Evolutionary conservation across 2,113 vertebrate species (phyloP).

Genomic region (Limanda limanda): DNA sequence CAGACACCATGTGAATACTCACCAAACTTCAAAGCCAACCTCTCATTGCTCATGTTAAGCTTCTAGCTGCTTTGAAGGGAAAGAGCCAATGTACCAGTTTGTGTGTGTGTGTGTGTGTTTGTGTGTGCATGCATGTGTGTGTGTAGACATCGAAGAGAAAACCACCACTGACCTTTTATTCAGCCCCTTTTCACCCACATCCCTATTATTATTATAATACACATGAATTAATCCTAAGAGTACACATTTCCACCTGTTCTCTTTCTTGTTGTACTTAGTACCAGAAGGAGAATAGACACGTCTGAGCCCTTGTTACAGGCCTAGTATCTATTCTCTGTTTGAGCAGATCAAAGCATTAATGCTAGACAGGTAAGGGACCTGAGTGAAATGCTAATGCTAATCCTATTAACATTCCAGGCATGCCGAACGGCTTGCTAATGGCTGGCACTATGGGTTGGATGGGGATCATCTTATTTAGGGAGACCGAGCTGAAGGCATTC

Average conservation of each 20-base stretch:
- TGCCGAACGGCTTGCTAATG: slow-evolving; percentile 64
- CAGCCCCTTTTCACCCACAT: slow-evolving; percentile 25
- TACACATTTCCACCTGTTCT: slow-evolving; percentile 36
- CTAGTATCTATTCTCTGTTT: slow-evolving; percentile 54
- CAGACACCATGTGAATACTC: slow-evolving; percentile 16
- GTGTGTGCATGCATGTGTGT: background rate
- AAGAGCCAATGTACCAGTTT: slow-evolving; percentile 10
- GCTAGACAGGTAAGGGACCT: slow-evolving; percentile 68
- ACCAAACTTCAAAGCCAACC: slow-evolving; percentile 46
- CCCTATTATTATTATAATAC: slow-evolving; percentile 32
- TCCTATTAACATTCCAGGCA: slow-evolving; percentile 76
- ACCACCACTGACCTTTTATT: slow-evolving; percentile 24
- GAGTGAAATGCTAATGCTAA: slow-evolving; percentile 77
- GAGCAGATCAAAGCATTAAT: slow-evolving; percentile 72
- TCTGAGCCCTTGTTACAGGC: slow-evolving; percentile 62
- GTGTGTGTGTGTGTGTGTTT: background rate
- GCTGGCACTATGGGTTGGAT: slow-evolving; percentile 59
- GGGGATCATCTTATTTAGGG: slow-evolving; percentile 76
- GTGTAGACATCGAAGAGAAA: background rate
- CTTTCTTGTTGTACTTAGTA: slow-evolving; percentile 53
- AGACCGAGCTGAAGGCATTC: slow-evolving; percentile 77
- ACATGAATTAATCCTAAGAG: slow-evolving; percentile 39
- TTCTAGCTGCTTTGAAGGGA: slow-evolving; percentile 55
- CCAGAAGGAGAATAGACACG: slow-evolving; percentile 53
- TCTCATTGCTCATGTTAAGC: slow-evolving; percentile 42